Conservation (phyloP, 2,797 vertebrate species). For the Premnoplex brunnescens region DNA sequence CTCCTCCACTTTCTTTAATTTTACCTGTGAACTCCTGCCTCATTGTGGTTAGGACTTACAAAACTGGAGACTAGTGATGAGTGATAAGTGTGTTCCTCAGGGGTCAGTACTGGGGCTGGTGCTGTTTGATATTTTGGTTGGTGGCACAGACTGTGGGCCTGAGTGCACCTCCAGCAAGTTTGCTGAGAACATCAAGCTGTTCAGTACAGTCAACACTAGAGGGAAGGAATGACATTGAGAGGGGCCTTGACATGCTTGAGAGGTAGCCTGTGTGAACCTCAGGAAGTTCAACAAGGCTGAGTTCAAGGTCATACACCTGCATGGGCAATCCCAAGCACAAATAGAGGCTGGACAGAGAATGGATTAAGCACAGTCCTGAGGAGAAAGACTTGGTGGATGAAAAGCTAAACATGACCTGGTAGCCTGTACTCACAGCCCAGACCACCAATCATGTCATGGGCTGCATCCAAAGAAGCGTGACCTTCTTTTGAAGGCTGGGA, state of each 20-base stretch:
- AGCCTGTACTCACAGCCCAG: neutral
- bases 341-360: neutral
- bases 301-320: neutral
- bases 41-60: neutral
- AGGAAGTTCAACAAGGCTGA: neutral
- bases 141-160: neutral
- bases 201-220: neutral
- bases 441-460: neutral
- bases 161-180: neutral
- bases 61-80: neutral
- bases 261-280: neutral
- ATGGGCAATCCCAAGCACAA: neutral
- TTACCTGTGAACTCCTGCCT: neutral
- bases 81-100: neutral
- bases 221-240: neutral
- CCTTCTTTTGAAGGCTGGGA: neutral
- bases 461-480: neutral
- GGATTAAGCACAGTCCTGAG: neutral
- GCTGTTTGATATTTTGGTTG: neutral
- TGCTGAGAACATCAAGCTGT: too few species aligned
- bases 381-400: neutral
- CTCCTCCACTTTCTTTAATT: neutral
- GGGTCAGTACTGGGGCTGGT: neutral
- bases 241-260: neutral
- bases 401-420: neutral